Evolutionary conservation across 1,140 invertebrate species (phyloP).

Genomic region (Cryptotermes secundus): DNA sequence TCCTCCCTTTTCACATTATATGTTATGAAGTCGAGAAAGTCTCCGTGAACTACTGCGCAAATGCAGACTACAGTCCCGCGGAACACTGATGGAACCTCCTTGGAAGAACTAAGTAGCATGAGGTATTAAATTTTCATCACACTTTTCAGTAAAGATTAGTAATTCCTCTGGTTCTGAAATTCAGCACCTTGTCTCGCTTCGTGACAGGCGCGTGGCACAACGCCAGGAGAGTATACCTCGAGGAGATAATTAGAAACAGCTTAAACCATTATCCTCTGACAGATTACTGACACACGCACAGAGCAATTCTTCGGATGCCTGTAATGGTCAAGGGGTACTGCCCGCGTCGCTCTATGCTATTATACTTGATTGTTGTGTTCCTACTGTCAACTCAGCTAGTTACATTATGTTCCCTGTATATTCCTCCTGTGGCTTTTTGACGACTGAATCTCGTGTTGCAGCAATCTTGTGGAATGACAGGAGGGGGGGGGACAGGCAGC

Average conservation of each 20-base stretch:
- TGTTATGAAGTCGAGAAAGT: too few species aligned
- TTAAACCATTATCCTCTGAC: conserved; percentile 7
- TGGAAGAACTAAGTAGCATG: too few species aligned
- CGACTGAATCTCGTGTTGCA: not conserved
- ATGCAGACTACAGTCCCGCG: too few species aligned
- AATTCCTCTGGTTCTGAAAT: too few species aligned
- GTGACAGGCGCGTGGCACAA: not conserved
- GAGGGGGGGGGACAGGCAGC: not conserved
- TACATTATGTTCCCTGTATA: not conserved
- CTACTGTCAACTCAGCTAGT: not conserved
- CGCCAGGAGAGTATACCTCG: not conserved
- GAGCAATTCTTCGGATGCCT: not conserved
- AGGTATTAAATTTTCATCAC: too few species aligned
- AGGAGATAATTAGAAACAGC: conserved; percentile 5
- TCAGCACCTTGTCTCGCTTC: not conserved
- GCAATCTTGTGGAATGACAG: not conserved
- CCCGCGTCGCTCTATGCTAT: not conserved
- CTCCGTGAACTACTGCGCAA: too few species aligned
- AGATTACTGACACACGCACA: not conserved
- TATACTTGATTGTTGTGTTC: not conserved
- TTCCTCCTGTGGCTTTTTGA: conserved; percentile 14
- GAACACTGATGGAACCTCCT: too few species aligned
- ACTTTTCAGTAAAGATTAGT: too few species aligned
- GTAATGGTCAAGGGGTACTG: not conserved
- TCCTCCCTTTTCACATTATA: too few species aligned